These are phyloP conservation scores for Dorcus parallelipipedus DNA, from an alignment of 2,888 invertebrate species.

Conservation along the genomic window DNA sequence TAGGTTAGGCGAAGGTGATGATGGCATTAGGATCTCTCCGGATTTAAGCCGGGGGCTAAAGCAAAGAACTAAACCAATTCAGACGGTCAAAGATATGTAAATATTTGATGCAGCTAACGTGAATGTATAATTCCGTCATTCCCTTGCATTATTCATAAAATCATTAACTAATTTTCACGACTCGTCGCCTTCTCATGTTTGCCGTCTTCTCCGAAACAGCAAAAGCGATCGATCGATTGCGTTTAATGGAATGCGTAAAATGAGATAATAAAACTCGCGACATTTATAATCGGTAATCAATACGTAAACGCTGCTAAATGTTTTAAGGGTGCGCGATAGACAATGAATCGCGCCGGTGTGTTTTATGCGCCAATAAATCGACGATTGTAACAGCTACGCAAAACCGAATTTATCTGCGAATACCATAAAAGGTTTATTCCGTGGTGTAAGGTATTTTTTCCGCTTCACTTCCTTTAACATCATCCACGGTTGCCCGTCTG, in stretches of 20 bases:
- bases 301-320: not conserved
- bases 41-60: not conserved
- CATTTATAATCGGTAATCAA: slow-evolving; percentile 1
- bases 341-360: not conserved
- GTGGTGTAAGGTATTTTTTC: too few species aligned
- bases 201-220: not conserved
- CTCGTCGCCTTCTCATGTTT: slow-evolving; percentile 21
- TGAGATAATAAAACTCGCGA: not conserved
- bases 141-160: slow-evolving; percentile 35
- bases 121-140: slow-evolving; percentile 29
- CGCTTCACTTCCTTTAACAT: too few species aligned
- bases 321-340: not conserved
- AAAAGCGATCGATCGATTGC: slow-evolving; percentile 4
- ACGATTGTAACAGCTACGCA: too few species aligned
- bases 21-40: too few species aligned
- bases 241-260: not conserved
- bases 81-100: slow-evolving; percentile 16
- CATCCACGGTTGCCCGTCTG: too few species aligned
- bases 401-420: too few species aligned
- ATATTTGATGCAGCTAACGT: slow-evolving; percentile 25
- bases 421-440: too few species aligned
- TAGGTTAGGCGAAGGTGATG: too few species aligned
- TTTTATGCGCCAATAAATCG: too few species aligned
- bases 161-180: slow-evolving; percentile 35
- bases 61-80: not conserved